phyloP scores from a whole-genome alignment of 2,797 vertebrate species.

The Anas flavirostris region DNA sequence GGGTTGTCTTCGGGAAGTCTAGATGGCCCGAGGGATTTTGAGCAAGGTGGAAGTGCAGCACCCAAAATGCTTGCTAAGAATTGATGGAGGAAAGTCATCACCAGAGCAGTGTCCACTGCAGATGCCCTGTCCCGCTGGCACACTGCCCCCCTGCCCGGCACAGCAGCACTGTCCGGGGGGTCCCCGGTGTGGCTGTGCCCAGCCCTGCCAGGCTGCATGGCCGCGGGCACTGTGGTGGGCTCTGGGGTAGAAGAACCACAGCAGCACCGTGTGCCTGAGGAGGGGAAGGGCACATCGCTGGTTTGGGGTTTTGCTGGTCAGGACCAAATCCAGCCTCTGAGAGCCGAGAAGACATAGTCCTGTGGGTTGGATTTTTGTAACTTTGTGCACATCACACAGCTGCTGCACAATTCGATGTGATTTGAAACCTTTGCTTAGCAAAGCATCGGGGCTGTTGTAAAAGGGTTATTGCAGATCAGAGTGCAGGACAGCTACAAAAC shows the following conservation, averaged over 20 bases:
- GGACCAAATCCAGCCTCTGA: not conserved
- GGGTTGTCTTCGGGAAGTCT: not conserved
- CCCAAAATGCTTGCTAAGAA: not conserved
- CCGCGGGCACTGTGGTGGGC: too few relatives aligned
- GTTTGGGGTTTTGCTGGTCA: not conserved
- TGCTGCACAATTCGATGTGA: not conserved
- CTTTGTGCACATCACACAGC: not conserved
- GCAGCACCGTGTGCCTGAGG: not conserved
- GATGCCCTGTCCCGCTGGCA: not conserved
- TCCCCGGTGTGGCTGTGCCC: not conserved
- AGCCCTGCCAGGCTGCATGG: not conserved
- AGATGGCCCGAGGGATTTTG: not conserved
- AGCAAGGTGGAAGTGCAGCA: not conserved
- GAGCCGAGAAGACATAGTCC: not conserved
- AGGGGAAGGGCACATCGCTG: rapidly evolving
- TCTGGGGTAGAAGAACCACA: rapidly evolving
- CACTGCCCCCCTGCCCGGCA: rapidly evolving
- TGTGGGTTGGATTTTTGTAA: not conserved
- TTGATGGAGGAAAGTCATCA: not conserved
- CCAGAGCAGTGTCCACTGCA: not conserved
- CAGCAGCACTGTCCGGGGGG: not conserved
- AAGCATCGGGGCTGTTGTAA: not conserved
- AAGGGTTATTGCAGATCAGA: not conserved
- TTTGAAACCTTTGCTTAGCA: not conserved
- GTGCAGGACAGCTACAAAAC: too few relatives aligned